Conservation (phyloP, 2,888 invertebrate species). For the Galeruca laticollis region DNA sequence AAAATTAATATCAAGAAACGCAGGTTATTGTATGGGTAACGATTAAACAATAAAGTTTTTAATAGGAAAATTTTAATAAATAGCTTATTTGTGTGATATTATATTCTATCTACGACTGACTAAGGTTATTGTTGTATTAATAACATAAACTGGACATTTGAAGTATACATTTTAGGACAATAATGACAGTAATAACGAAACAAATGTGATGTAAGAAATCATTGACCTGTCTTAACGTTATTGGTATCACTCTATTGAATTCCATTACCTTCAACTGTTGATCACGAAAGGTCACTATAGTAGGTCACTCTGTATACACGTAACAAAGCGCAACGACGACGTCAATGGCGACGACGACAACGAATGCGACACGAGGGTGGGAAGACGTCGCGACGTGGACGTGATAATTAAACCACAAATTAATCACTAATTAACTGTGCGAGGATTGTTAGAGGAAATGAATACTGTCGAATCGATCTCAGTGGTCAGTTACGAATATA, state of each 20-base stretch:
- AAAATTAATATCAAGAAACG: too few species aligned
- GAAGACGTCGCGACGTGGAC: constrained; percentile 28
- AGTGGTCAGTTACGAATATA: constrained; percentile 28
- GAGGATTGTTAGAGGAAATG: constrained; percentile 25
- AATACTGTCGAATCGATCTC: constrained; percentile 28
- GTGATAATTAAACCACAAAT: constrained; percentile 34
- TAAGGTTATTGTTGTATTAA: too few species aligned
- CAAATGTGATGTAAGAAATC: too few species aligned
- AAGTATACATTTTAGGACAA: too few species aligned
- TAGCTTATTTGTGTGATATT: too few species aligned
- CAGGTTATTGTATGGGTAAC: too few species aligned
- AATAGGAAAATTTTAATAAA: too few species aligned
- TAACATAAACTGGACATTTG: too few species aligned
- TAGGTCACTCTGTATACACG: constrained; percentile 10
- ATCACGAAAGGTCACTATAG: not conserved
- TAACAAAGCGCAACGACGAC: constrained; percentile 8
- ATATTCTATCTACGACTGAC: too few species aligned
- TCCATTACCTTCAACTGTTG: not conserved
- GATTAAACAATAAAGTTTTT: too few species aligned
- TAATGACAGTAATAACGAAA: too few species aligned
- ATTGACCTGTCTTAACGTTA: too few species aligned
- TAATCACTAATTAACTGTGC: constrained; percentile 32
- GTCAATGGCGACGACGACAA: constrained; percentile 5
- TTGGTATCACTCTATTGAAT: not conserved
- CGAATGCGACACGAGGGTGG: constrained; percentile 8